phyloP scores from a whole-genome alignment of 1,140 invertebrate species.

The Drosophila repleta region DNA sequence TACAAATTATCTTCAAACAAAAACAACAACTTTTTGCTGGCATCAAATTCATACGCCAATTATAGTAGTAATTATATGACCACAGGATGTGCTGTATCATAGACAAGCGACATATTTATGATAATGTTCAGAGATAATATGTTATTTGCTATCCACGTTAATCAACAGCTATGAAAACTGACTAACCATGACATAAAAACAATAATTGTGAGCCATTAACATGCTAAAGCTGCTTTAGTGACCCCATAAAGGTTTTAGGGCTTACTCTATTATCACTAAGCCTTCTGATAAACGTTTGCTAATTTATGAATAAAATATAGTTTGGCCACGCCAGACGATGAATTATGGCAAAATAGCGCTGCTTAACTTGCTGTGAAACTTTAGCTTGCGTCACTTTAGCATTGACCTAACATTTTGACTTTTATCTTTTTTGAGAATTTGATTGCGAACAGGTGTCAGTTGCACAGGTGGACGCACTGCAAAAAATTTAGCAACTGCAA shows the following conservation, averaged over 20 bases:
- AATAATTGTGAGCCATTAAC: conserved; percentile 13
- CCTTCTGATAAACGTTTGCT: neutral
- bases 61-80: no score
- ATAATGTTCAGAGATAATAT: neutral
- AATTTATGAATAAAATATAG: neutral
- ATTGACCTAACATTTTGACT: neutral
- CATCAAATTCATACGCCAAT: no score
- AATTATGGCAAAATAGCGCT: no score
- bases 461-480: conserved; percentile 23
- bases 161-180: neutral
- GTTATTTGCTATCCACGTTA: neutral
- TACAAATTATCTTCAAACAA: no score
- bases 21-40: no score
- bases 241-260: neutral
- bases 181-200: conserved; percentile 1
- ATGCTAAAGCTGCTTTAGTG: neutral
- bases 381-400: neutral
- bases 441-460: conserved; percentile 41
- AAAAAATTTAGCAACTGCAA: conserved; percentile 55
- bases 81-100: neutral
- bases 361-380: no score
- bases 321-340: no score
- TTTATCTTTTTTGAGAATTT: neutral
- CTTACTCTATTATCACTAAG: neutral
- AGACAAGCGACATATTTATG: neutral